phyloP scores from a whole-genome alignment of 2,113 vertebrate genomes.

The Scalopus aquaticus region DNA sequence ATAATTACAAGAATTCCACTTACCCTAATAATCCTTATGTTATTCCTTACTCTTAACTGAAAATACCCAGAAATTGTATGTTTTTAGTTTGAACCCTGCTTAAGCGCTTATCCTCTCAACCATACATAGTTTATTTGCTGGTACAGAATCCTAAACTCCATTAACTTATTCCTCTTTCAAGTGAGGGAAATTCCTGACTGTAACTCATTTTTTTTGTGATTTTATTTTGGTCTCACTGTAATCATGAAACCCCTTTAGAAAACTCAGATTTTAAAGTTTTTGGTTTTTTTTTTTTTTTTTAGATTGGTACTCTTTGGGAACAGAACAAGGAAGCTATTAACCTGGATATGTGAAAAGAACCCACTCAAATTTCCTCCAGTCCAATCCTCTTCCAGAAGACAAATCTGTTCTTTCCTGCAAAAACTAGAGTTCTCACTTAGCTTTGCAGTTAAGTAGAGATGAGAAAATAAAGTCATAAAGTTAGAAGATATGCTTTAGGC shows the following conservation, averaged over 20 bases:
- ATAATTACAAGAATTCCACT: not conserved
- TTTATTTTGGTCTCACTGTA: not conserved
- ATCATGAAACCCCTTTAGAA: not conserved
- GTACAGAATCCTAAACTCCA: not conserved
- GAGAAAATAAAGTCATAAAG: not conserved
- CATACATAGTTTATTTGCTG: not conserved
- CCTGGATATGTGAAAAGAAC: not conserved
- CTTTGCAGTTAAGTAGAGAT: not conserved
- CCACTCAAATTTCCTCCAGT: too few species aligned
- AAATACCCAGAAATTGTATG: not conserved
- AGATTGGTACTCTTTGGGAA: not conserved
- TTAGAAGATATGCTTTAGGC: not conserved
- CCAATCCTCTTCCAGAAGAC: not conserved
- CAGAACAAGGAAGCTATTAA: not conserved
- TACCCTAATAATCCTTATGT: not conserved
- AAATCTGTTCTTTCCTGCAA: not conserved
- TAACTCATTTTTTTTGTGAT: not conserved
- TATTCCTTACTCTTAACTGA: not conserved
- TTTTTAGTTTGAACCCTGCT: not conserved
- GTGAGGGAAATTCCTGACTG: not conserved
- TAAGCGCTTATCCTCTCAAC: not conserved
- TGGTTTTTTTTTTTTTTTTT: too few species aligned
- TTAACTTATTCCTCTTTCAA: not conserved
- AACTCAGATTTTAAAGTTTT: not conserved
- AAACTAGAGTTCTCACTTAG: not conserved